A percentile compares a stretch with the other conserved stretches of the same genome.
Evolutionary conservation across 2,113 vertebrate species (phyloP).

Genomic region (Nicator chloris): DNA sequence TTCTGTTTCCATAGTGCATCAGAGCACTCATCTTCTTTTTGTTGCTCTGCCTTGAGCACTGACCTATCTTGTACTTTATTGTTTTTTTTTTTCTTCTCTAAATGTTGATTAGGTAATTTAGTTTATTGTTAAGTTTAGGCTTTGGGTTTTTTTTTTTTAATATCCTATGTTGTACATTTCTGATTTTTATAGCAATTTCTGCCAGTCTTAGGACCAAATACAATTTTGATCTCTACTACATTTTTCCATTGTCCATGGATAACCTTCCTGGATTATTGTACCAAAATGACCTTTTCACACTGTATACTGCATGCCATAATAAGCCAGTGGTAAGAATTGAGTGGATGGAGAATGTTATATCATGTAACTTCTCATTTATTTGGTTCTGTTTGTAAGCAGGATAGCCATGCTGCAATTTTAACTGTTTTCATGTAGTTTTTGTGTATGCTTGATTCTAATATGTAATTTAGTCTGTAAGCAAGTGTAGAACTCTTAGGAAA

Average conservation of each 20-base stretch:
- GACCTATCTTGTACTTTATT: neutral
- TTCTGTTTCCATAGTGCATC: neutral
- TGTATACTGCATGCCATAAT: rapidly evolving
- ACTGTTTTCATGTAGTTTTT: neutral
- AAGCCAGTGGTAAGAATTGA: neutral
- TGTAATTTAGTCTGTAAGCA: neutral
- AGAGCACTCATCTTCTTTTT: neutral
- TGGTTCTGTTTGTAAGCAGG: neutral
- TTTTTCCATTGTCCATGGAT: neutral
- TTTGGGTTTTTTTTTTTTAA: neutral
- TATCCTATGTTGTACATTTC: neutral
- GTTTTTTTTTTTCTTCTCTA: neutral
- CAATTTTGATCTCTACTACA: neutral
- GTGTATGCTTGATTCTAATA: neutral
- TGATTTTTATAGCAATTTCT: neutral
- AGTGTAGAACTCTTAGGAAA: neutral
- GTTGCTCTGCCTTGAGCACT: neutral
- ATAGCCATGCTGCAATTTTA: neutral
- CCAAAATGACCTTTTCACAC: neutral
- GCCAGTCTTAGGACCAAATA: neutral
- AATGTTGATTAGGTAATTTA: neutral
- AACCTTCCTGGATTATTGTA: neutral
- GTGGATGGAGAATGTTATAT: neutral
- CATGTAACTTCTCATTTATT: neutral
- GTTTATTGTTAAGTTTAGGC: neutral